Evolutionary conservation across 2,113 vertebrate genomes (phyloP).

Genomic region (Leucosticte australis): DNA sequence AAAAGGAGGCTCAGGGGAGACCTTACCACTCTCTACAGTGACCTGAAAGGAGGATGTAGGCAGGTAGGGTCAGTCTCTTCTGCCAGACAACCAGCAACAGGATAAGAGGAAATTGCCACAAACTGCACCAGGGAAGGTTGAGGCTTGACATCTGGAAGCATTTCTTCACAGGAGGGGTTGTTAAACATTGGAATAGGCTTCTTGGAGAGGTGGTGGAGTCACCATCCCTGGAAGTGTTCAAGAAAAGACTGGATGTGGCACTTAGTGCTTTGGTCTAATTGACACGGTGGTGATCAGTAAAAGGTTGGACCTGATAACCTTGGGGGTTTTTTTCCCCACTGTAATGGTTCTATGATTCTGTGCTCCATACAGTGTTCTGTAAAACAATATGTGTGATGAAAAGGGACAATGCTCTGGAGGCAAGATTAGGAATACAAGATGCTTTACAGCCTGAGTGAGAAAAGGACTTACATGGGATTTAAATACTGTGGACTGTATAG

Average conservation of each 20-base stretch:
- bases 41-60: not conserved
- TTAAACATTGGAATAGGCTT: not conserved
- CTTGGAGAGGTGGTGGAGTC: not conserved
- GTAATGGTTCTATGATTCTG: not conserved
- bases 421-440: not conserved
- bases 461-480: not conserved
- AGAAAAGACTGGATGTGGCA: not conserved
- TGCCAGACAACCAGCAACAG: fast-evolving
- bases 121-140: not conserved
- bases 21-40: not conserved
- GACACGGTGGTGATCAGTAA: fast-evolving
- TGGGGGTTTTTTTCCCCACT: not conserved
- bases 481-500: not conserved
- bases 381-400: not conserved
- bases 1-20: not conserved
- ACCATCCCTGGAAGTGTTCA: not conserved
- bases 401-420: not conserved
- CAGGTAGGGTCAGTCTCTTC: not conserved
- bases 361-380: not conserved
- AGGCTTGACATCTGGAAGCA: not conserved
- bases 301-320: not conserved
- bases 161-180: not conserved
- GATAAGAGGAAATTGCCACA: not conserved
- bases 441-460: not conserved
- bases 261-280: not conserved